Evolutionary conservation across 2,113 vertebrate species (phyloP), one percentile per base, ranked within the genome.

Genomic region (Platycercus adscitus): DNA sequence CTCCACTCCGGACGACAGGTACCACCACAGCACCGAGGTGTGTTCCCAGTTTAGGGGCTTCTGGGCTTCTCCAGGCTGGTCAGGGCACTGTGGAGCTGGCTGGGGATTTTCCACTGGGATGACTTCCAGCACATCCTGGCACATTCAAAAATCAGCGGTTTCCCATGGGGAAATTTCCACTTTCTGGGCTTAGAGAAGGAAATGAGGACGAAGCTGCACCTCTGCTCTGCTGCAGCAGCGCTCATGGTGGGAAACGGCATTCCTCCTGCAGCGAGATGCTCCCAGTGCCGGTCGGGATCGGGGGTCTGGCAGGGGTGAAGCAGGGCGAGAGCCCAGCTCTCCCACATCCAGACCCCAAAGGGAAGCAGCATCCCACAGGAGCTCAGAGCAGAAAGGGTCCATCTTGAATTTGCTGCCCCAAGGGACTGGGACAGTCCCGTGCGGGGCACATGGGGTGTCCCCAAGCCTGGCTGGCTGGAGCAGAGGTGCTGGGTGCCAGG

Each of bases 71-170:
- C 64, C 4, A 7, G 50, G 52, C 76, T 81, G 31, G 47, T 71
- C 72, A 33, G 35, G 37, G 71, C 5, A 0, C 77, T 1, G 15
- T 33, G 78, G 44, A 46, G 55, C 82, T 71, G 65, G 73, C 23
- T 2, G 37, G 96, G 92, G 94, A 92, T 92, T 96, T 95, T 95
- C 96, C 92, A 93, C 31, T 5, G 21, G 92, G 95, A 82, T 85
- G 73, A n/a, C 66, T 94, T 96, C 89, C 92, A 93, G 90, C n/a
- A 10, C 41, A 84, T 88, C 86, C 86, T 75, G 89, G 82, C 80
- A 91, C 72, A 61, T 68, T 78, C n/a, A 75, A 89, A 92, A 84
- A 79, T 69, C 92, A 91, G 66, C 0, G 9, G 28, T 72, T 96
- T 92, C 95, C 92, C 91, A 33, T 9, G 93, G 81, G 95, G 70